phyloP scores from a whole-genome alignment of 2,888 invertebrate genomes.

The Orthosia gothica region DNA sequence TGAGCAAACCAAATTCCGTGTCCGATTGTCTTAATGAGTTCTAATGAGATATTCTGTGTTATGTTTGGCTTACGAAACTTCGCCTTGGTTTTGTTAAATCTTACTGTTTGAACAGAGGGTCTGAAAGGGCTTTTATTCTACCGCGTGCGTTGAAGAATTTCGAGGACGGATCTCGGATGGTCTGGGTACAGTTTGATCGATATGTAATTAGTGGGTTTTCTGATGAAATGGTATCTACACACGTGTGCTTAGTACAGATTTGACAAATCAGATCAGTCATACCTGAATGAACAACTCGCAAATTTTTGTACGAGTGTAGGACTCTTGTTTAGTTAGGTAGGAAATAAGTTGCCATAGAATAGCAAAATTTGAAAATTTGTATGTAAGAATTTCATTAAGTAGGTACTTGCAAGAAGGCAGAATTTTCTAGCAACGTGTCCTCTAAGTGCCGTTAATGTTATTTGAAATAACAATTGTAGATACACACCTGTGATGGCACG shows the following conservation, averaged over 20 bases:
- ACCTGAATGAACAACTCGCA: not conserved
- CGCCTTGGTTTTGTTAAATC: slow-evolving; percentile 63
- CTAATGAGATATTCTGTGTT: slow-evolving; percentile 81
- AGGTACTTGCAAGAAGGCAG: slow-evolving; percentile 15
- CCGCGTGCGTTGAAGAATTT: slow-evolving; percentile 39
- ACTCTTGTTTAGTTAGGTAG: not conserved
- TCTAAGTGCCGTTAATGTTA: slow-evolving; percentile 52
- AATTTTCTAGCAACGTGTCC: slow-evolving; percentile 58
- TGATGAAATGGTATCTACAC: slow-evolving; percentile 19
- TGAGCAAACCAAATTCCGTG: slow-evolving; percentile 85
- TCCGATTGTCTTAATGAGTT: slow-evolving; percentile 79
- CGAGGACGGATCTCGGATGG: slow-evolving; percentile 14
- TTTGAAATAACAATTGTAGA: slow-evolving; percentile 62
- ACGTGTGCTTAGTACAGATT: slow-evolving; percentile 7
- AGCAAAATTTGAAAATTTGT: not conserved
- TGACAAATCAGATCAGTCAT: slow-evolving; percentile 13
- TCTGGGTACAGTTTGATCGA: slow-evolving; percentile 23
- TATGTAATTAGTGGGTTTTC: slow-evolving; percentile 20
- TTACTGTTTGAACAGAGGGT: slow-evolving; percentile 61
- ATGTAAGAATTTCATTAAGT: slow-evolving; percentile 4
- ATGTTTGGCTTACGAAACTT: slow-evolving; percentile 74
- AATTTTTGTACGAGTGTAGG: not conserved
- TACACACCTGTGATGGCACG: slow-evolving; percentile 66
- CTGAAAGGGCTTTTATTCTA: slow-evolving; percentile 16
- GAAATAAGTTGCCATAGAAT: not conserved